phyloP scores from a whole-genome alignment of 2,113 vertebrate genomes.

The Scolopax mira region DNA sequence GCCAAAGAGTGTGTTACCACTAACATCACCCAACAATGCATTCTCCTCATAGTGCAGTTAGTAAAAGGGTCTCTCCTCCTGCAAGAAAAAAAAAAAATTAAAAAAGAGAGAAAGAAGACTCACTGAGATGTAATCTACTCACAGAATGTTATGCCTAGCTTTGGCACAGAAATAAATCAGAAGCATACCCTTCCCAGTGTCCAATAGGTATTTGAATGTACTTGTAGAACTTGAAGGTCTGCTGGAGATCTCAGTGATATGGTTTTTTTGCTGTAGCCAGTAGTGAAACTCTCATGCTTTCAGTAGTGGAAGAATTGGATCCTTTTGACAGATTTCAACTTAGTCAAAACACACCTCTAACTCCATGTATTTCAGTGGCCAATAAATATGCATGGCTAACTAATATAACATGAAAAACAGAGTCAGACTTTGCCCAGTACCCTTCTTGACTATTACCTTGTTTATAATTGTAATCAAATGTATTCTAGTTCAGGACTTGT shows the following conservation, averaged over 20 bases:
- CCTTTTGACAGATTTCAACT: not conserved
- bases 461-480: not conserved
- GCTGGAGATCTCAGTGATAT: not conserved
- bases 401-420: not conserved
- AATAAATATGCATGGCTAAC: not conserved
- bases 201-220: not conserved
- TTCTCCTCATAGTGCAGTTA: rapidly evolving
- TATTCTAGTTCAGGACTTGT: not conserved
- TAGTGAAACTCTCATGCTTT: not conserved
- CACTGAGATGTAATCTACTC: not conserved
- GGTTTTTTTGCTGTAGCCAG: not conserved
- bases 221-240: not conserved
- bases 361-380: not conserved
- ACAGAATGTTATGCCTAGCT: not conserved
- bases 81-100: not conserved
- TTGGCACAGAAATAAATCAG: not conserved
- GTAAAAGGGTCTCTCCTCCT: not conserved
- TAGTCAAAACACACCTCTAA: not conserved
- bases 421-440: not conserved
- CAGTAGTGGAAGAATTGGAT: not conserved
- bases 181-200: not conserved
- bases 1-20: not conserved
- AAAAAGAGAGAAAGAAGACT: not conserved
- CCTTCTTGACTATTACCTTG: not conserved
- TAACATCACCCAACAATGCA: not conserved